Evolutionary conservation across 2,113 vertebrate genomes (phyloP).

Genomic region (Dasypus novemcinctus): DNA sequence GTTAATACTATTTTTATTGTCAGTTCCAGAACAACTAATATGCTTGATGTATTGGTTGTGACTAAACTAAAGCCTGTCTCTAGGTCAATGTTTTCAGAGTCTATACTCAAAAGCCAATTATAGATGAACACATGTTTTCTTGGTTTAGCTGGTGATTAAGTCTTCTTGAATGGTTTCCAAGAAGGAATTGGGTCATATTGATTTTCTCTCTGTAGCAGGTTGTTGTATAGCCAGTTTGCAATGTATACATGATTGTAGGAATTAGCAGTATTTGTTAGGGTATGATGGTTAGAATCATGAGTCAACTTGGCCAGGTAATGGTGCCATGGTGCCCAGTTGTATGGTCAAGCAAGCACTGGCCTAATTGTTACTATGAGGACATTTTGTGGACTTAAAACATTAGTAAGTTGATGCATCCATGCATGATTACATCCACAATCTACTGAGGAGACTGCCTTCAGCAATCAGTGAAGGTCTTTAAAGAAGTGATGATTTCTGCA

Average conservation of each 20-base stretch:
- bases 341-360: no score
- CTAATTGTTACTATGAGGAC: no score
- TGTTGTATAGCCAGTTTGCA: not conserved
- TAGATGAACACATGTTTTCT: not conserved
- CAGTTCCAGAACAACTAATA: conserved; percentile 20
- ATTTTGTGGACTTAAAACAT: no score
- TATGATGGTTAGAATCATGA: not conserved
- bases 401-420: no score
- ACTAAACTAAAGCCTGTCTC: not conserved
- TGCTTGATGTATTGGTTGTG: conserved; percentile 11
- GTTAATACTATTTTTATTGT: conserved; percentile 33
- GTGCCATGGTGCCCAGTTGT: no score
- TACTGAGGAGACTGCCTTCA: no score
- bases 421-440: no score
- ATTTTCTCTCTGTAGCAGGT: conserved; percentile 18
- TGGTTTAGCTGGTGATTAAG: not conserved
- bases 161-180: conserved; percentile 29
- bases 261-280: conserved; percentile 26
- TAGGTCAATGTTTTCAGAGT: not conserved
- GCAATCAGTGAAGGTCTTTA: no score
- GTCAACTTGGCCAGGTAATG: no score
- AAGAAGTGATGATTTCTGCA: no score
- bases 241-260: not conserved
- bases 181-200: conserved; percentile 17
- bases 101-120: not conserved